Evolutionary conservation across 1,140 invertebrate genomes (phyloP).

Genomic region (Trichonephila inaurata): DNA sequence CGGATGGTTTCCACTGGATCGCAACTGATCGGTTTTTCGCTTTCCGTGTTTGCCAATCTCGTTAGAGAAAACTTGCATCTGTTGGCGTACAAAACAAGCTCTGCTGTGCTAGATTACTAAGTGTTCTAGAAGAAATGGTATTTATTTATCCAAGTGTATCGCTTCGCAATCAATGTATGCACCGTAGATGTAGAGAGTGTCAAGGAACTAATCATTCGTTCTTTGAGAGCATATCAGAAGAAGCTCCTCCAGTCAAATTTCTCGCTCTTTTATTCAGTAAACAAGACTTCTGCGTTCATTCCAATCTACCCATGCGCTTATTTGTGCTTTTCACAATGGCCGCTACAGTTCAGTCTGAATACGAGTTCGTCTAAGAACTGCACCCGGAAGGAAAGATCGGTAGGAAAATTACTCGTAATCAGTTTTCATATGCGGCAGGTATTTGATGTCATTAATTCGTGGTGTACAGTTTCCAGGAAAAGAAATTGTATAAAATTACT

Average conservation of each 20-base stretch:
- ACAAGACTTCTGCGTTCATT: constrained; percentile 51
- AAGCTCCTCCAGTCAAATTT: neutral
- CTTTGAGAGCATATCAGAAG: neutral
- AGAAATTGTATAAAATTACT: neutral
- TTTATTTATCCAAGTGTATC: constrained; percentile 65
- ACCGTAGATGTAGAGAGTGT: neutral
- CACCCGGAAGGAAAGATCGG: neutral
- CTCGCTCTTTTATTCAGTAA: constrained; percentile 19
- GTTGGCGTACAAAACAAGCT: constrained; percentile 56
- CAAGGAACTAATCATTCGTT: neutral
- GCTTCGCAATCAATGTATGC: neutral
- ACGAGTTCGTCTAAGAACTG: neutral
- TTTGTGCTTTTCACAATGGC: constrained; percentile 13
- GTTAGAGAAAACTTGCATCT: constrained; percentile 29
- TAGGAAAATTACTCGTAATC: neutral
- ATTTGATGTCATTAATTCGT: neutral
- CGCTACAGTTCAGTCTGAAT: constrained; percentile 22
- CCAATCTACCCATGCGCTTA: constrained; percentile 7
- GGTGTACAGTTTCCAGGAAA: neutral
- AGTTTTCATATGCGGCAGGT: constrained; percentile 13
- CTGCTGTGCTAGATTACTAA: constrained; percentile 51
- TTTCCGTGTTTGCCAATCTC: neutral
- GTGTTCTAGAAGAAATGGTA: constrained; percentile 16
- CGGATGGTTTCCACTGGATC: neutral
- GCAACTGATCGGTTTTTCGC: neutral